Evolutionary conservation across 2,797 vertebrate species (phyloP).

Genomic region (Anguilla megastoma): DNA sequence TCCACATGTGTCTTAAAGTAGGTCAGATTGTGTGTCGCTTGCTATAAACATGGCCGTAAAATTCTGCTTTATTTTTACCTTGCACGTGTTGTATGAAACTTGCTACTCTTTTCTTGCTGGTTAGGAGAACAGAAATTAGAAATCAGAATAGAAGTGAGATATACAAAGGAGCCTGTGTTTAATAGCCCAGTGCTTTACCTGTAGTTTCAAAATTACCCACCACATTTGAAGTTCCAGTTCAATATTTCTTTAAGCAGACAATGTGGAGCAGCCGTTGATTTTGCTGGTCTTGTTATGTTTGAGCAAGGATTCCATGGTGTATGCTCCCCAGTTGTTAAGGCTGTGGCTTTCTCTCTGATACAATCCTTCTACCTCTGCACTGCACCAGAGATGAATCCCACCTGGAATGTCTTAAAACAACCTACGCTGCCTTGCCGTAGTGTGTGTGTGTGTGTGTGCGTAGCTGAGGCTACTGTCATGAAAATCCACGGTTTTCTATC

Average conservation of each 20-base stretch:
- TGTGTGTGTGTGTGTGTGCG: constrained; percentile 12
- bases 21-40: not conserved
- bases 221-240: not conserved
- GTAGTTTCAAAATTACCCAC: not conserved
- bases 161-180: not conserved
- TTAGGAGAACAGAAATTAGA: not conserved
- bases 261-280: not conserved
- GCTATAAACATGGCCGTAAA: not conserved
- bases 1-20: not conserved
- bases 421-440: not conserved
- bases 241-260: too few species aligned
- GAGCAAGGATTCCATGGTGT: not conserved
- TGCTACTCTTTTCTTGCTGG: not conserved
- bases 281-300: not conserved
- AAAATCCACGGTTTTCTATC: not conserved
- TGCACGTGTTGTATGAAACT: not conserved
- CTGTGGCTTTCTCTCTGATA: not conserved
- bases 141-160: not conserved
- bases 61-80: not conserved
- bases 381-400: not conserved
- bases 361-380: not conserved
- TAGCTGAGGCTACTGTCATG: not conserved
- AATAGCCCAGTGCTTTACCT: not conserved
- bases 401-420: not conserved
- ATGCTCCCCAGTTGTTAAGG: not conserved